Conservation (phyloP, 2,113 vertebrate genomes). For the Tyto alba region DNA sequence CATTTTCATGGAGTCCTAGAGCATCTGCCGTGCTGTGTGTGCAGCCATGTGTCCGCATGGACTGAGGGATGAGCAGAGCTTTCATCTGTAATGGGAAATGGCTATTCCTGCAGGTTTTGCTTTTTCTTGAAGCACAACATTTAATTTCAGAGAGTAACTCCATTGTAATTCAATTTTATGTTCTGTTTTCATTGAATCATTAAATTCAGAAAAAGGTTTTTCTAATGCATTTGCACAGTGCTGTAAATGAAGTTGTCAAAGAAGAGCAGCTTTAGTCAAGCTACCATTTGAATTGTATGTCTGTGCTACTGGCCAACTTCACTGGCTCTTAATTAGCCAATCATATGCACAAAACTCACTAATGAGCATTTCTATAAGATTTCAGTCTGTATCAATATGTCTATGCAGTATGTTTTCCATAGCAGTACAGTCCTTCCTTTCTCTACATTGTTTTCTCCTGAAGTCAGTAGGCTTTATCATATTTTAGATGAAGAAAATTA, state of each 20-base stretch:
- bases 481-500: background rate
- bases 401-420: background rate
- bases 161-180: background rate
- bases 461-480: background rate
- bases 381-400: background rate
- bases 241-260: background rate
- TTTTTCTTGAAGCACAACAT: background rate
- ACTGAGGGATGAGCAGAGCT: background rate
- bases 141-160: background rate
- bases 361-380: background rate
- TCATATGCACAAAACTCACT: background rate
- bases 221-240: background rate
- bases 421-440: background rate
- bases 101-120: background rate
- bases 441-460: background rate
- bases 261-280: background rate
- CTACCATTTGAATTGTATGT: background rate
- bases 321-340: constrained; percentile 7
- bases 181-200: constrained; percentile 1
- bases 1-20: accelerated
- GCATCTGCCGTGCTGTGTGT: accelerated
- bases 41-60: accelerated
- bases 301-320: background rate
- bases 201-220: background rate
- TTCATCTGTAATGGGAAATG: background rate